A percentile compares a stretch with the other conserved stretches of the same genome.
phyloP scores from a whole-genome alignment of 2,888 invertebrate species.

The Drosophila subquinaria region DNA sequence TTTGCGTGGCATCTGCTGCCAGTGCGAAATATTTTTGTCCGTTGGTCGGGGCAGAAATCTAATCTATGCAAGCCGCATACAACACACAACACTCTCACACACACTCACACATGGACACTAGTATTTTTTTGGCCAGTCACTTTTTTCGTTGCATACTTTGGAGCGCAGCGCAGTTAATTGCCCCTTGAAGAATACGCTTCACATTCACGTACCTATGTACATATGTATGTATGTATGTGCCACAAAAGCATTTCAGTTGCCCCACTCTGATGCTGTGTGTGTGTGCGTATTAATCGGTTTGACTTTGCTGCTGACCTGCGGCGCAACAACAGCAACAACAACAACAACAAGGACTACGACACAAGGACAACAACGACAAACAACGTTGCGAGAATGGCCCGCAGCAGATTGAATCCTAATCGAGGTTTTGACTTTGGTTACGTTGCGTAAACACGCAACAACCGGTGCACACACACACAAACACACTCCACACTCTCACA shows the following conservation, averaged over 20 bases:
- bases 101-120: conserved; percentile 32
- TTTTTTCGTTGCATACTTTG: conserved; percentile 67
- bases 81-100: conserved; percentile 25
- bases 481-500: conserved; percentile 5
- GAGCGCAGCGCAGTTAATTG: conserved; percentile 80
- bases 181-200: conserved; percentile 83
- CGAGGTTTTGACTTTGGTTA: conserved; percentile 85
- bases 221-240: conserved; percentile 12
- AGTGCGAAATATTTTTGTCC: conserved; percentile 66
- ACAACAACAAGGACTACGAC: conserved; percentile 11
- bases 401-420: conserved; percentile 84
- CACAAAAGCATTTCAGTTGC: conserved; percentile 67
- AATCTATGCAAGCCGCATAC: conserved; percentile 70
- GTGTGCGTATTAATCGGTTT: conserved; percentile 72
- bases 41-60: conserved; percentile 60
- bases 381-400: conserved; percentile 58
- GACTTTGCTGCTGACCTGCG: conserved; percentile 77
- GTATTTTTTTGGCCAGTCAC: conserved; percentile 49
- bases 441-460: conserved; percentile 85
- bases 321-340: conserved; percentile 37
- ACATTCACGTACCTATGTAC: conserved; percentile 51
- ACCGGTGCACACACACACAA: conserved; percentile 58
- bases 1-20: conserved; percentile 61
- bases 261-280: conserved; percentile 33
- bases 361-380: conserved; percentile 50